Percentiles rank a stretch among this genome's conserved stretches.
phyloP scores from a whole-genome alignment of 2,888 invertebrate species.

The Esperia sulphurella region DNA sequence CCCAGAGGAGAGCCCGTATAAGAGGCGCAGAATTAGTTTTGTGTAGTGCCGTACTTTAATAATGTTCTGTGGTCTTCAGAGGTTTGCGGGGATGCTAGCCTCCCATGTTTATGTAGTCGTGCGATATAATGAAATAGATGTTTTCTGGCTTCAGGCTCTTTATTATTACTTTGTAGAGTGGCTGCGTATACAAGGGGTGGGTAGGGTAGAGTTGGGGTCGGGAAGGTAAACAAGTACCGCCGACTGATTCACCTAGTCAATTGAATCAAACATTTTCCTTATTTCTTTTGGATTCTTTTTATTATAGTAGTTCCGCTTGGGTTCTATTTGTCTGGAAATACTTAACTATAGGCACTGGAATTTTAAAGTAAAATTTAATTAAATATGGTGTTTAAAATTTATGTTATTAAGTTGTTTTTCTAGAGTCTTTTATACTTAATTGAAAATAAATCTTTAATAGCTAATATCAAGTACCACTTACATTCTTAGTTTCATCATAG shows the following conservation, averaged over 20 bases:
- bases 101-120: constrained; percentile 61
- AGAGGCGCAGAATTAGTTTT: constrained; percentile 68
- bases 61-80: constrained; percentile 66
- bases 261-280: constrained; percentile 56
- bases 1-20: constrained; percentile 55
- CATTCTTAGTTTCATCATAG: too few relatives aligned
- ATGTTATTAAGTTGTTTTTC: background rate
- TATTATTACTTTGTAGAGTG: constrained; percentile 73
- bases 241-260: constrained; percentile 61
- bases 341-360: background rate
- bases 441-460: background rate
- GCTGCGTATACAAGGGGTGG: constrained; percentile 51
- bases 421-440: too few relatives aligned
- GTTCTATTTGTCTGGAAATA: constrained; percentile 20
- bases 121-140: constrained; percentile 69
- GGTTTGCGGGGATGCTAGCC: constrained; percentile 58
- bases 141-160: constrained; percentile 78
- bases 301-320: constrained; percentile 26
- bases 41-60: constrained; percentile 69
- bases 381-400: background rate
- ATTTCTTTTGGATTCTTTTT: constrained; percentile 38
- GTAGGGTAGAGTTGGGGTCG: constrained; percentile 50
- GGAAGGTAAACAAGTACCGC: constrained; percentile 67
- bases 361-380: too few relatives aligned
- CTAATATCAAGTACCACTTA: constrained; percentile 8